These are phyloP conservation scores for Hemicrepidius hirtus DNA, from an alignment of 2,888 invertebrate species.

Conservation along the genomic window DNA sequence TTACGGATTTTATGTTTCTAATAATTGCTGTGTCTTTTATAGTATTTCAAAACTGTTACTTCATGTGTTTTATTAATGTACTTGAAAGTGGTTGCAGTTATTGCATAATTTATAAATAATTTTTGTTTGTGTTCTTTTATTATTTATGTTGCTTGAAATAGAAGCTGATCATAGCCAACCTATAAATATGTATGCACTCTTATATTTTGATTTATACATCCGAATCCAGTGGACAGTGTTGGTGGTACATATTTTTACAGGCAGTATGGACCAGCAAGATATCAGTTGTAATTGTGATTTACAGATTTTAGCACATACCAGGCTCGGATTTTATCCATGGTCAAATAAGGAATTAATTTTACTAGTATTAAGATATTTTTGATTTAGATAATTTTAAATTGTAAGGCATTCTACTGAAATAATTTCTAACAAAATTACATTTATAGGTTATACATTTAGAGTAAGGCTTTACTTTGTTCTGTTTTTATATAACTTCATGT, in stretches of 20 bases:
- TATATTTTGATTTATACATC: constrained; percentile 49
- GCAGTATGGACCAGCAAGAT: constrained; percentile 64
- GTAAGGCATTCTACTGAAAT: constrained; percentile 40
- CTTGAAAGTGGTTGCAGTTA: constrained; percentile 7
- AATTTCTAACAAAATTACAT: constrained; percentile 6
- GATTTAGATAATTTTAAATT: constrained; percentile 36
- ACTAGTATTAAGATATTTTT: constrained; percentile 49
- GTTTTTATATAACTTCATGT: constrained; percentile 34
- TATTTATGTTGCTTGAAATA: constrained; percentile 37
- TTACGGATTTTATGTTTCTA: constrained; percentile 17
- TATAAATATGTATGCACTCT: constrained; percentile 37
- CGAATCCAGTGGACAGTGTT: constrained; percentile 62
- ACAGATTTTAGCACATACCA: constrained; percentile 66
- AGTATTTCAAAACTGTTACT: background rate
- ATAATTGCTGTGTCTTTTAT: constrained; percentile 8
- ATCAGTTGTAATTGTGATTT: constrained; percentile 69
- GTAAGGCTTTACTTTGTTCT: constrained; percentile 54
- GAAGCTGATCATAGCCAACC: constrained; percentile 22
- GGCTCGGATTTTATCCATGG: constrained; percentile 41
- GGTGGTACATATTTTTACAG: constrained; percentile 59
- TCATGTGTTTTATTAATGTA: constrained; percentile 16
- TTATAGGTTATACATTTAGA: constrained; percentile 46
- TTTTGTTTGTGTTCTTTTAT: constrained; percentile 22
- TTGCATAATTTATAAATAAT: constrained; percentile 14
- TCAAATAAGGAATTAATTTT: constrained; percentile 43